These are phyloP conservation scores for Aphelenchoides besseyi DNA, from an alignment of 1,140 invertebrate genomes.

Conservation along the genomic window DNA sequence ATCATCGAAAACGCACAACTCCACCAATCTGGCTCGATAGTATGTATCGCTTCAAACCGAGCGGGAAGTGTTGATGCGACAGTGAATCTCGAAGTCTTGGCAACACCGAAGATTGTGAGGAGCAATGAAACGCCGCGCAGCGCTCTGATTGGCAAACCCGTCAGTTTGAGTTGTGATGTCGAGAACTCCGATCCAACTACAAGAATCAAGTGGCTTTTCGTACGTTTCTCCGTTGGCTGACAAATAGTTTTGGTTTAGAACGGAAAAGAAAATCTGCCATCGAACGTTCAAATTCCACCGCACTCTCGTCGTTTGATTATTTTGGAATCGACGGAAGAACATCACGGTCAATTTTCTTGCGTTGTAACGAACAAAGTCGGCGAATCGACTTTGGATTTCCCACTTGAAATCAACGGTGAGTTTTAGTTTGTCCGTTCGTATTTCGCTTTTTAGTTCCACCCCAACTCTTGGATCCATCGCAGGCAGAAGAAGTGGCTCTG, in stretches of 20 bases:
- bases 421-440: constrained; percentile 24
- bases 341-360: constrained; percentile 37
- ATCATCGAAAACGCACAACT: constrained; percentile 38
- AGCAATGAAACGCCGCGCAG: constrained; percentile 39
- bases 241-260: constrained; percentile 36
- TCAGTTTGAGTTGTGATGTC: constrained; percentile 51
- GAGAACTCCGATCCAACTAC: constrained; percentile 45
- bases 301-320: constrained; percentile 36
- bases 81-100: constrained; percentile 46
- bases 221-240: constrained; percentile 25
- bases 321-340: constrained; percentile 26
- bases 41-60: constrained; percentile 51
- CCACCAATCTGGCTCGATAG: constrained; percentile 37
- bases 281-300: constrained; percentile 43
- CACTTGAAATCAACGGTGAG: constrained; percentile 25
- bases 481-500: constrained; percentile 27
- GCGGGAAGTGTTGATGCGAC: constrained; percentile 52
- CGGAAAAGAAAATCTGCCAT: constrained; percentile 34
- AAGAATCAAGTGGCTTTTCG: constrained; percentile 51
- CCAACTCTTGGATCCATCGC: constrained; percentile 4
- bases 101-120: constrained; percentile 41
- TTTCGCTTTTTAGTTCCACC: constrained; percentile 38
- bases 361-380: constrained; percentile 29
- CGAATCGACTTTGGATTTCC: constrained; percentile 24
- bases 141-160: constrained; percentile 39